Base-by-base conservation (phyloP, 1,140 invertebrate genomes). In the Belonocnema kinseyi region DNA sequence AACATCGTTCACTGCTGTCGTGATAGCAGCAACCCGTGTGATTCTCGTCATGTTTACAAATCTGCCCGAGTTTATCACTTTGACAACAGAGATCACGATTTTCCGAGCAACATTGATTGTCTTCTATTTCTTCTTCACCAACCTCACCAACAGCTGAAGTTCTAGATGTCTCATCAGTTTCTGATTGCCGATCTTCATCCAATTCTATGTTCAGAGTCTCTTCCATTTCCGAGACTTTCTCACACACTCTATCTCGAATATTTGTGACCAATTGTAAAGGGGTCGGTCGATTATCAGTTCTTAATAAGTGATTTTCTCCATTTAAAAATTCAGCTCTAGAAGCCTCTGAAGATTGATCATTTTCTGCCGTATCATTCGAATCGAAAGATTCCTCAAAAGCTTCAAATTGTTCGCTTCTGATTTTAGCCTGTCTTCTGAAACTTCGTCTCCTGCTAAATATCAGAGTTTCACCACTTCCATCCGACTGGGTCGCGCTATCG, bases 381-480 rank as follows among this genome's bases (percentile, higher is more conserved):
- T 66, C 61, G 7, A 66, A 73, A 61, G 78, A 84, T 53, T 74
- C 50, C 10, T n/a, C 70, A 7, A 76, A 75, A 40, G 84, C 81
- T 12, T 16, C 72, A 5, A 76, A 75, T 26, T 83, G 80, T 12
- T 26, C 73, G 40, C 88, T 87, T 17, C 71, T 82, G 33, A 90
- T 77, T 79, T 82, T 88, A 7, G 86, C 74, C 50, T 90, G 89
- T 26, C 89, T 83, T 58, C 81, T 88, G 1, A 90, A 66, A 73
- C 83, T 86, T 74, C 66, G 82, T 73, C 83, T 87, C 53, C 79
- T 87, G 11, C 33, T 40, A 17, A 58, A 70, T 66, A 66, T 12
- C 17, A 77, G n/a, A 12, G 11, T 14, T 50, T 14, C 13, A 17
- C 19, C 3, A 76, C 72, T 40, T 6, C 70, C 16, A 51, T 54